Conservation (phyloP, 2,113 vertebrate genomes). For the Nycticryphes semicollaris region DNA sequence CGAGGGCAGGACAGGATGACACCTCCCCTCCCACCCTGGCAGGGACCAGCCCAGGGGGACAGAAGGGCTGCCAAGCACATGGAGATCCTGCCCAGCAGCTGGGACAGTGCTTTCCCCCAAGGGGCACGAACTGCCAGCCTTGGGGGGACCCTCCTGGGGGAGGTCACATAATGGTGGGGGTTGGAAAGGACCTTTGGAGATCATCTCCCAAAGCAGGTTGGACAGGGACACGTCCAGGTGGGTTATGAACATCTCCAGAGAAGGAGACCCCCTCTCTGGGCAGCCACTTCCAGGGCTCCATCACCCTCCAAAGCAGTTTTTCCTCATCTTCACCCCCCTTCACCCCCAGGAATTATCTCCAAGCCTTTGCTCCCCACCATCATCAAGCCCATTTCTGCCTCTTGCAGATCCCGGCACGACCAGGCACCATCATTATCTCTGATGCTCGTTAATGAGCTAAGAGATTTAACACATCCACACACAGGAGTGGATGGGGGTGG, state of each 20-base stretch:
- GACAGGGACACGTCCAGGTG: not conserved
- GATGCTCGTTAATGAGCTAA: fast-evolving
- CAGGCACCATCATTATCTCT: fast-evolving
- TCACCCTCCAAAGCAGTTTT: not conserved
- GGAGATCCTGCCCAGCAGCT: not conserved
- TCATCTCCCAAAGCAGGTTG: not conserved
- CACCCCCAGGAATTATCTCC: not conserved
- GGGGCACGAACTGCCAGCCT: fast-evolving
- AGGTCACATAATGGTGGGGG: not conserved
- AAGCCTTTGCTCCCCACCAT: not conserved
- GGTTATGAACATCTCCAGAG: not conserved
- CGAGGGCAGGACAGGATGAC: not conserved
- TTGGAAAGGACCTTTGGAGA: not conserved
- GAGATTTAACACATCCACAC: not conserved
- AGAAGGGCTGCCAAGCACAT: not conserved
- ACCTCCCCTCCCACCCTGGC: not conserved
- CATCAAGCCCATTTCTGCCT: not conserved
- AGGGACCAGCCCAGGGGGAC: not conserved
- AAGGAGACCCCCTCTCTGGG: not conserved
- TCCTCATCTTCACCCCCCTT: not conserved
- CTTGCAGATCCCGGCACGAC: fast-evolving
- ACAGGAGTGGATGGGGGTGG: too few species aligned
- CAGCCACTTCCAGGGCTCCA: not conserved
- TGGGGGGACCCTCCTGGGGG: not conserved
- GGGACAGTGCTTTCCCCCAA: not conserved